A percentile compares a stretch with the other conserved stretches of the same genome.
phyloP scores from a whole-genome alignment of 2,797 vertebrate species.

The Acanthurus leucopareius region DNA sequence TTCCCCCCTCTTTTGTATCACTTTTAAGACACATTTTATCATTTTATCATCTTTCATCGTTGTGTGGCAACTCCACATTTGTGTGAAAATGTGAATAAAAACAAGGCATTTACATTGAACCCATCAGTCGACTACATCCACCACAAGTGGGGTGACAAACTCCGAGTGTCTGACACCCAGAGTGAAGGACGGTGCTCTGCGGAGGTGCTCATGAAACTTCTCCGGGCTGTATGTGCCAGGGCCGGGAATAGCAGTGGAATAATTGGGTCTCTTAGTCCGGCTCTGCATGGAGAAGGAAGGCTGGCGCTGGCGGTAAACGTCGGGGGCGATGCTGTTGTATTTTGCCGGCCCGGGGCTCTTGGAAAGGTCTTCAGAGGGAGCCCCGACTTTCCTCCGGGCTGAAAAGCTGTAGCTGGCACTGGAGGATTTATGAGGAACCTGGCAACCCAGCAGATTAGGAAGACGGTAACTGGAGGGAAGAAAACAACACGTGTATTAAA shows the following conservation, averaged over 20 bases:
- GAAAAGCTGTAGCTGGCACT: slow-evolving; percentile 88
- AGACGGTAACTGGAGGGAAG: slow-evolving; percentile 84
- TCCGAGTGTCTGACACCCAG: slow-evolving; percentile 90
- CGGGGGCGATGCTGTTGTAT: slow-evolving; percentile 87
- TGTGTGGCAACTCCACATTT: slow-evolving; percentile 25
- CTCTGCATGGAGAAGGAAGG: slow-evolving; percentile 91
- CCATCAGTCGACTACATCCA: slow-evolving; percentile 77
- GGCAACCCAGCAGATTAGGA: slow-evolving; percentile 87
- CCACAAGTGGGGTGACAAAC: slow-evolving; percentile 85
- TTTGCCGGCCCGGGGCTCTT: slow-evolving; percentile 88
- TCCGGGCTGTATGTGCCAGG: slow-evolving; percentile 90
- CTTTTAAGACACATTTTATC: background rate
- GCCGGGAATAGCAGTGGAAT: slow-evolving; percentile 79
- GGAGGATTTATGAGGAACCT: slow-evolving; percentile 84
- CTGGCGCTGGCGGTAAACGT: slow-evolving; percentile 83
- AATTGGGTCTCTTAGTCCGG: slow-evolving; percentile 77
- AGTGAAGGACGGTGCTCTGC: slow-evolving; percentile 86
- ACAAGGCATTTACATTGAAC: slow-evolving; percentile 8
- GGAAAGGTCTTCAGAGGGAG: slow-evolving; percentile 85
- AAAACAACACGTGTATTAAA: background rate
- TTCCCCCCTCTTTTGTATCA: background rate
- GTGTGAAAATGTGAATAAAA: slow-evolving; percentile 37
- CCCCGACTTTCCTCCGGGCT: slow-evolving; percentile 68
- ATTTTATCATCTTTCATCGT: background rate
- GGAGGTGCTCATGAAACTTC: slow-evolving; percentile 81